Evolutionary conservation across 2,113 vertebrate genomes (phyloP), one percentile per base, ranked within the genome.

Genomic region (Phrynosoma platyrhinos): DNA sequence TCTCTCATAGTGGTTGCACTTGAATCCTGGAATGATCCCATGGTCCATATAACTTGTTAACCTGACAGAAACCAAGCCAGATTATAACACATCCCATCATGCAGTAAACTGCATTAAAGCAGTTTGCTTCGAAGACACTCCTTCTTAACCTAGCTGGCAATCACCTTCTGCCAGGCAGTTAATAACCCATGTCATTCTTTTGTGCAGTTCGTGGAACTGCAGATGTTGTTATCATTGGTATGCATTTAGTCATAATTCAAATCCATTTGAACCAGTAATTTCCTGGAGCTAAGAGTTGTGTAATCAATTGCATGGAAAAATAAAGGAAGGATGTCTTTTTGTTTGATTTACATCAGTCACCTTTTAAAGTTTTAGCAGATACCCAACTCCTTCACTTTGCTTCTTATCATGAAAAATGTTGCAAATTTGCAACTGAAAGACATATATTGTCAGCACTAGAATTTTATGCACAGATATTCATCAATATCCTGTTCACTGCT

Each of bases 241-340:
- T 81, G 64, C 64, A 55, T 86, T 89, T 82, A 77, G 79, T 81
- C 74, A 81, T 87, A 81, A 52, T 76, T 89, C 66, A 69, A 69
- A 69, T 82, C 16, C 27, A 69, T 82, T 89, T 82, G 58, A n/a
- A 58, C 55, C 27, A 52, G 79, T 47, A 68, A 78, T 86, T 86
- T 86, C 84, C 72, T 78, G 2, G 30, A 80, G 52, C 64, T 82
- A 23, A 4, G 79, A 77, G 79, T 82, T 78, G 12, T 64, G 55
- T 27, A 77, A 83, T 36, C 36, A 64, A 23, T 47, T 79, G 25
- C 3, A 40, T 42, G 52, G 69, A 21, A 25, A 21, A 4, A 10
- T 47, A 52, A 18, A 7, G 27, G 23, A 52, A 84, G 71, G 36
- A 74, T 27, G 53, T 27, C 27, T 84, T 75, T 58, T 21, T 32